Percentiles rank a stretch among this genome's conserved stretches.
These are phyloP conservation scores for Athripsodes cinereus DNA, from an alignment of 2,888 invertebrate species.

Conservation along the genomic window DNA sequence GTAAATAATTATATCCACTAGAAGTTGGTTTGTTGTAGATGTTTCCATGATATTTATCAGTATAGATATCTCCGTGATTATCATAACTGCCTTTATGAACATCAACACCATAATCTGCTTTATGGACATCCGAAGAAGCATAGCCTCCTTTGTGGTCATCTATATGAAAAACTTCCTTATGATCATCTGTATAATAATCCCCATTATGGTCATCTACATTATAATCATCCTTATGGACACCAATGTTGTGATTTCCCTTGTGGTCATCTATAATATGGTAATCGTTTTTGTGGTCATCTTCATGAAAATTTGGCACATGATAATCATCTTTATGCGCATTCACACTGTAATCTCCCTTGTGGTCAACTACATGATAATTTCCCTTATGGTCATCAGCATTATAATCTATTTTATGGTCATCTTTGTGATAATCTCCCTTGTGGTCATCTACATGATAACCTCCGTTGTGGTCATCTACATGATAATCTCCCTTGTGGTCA, in stretches of 20 bases:
- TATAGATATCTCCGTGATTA: too few relatives aligned
- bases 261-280: too few relatives aligned
- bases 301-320: too few relatives aligned
- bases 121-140: background rate
- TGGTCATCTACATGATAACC: background rate
- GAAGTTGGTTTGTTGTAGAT: too few relatives aligned
- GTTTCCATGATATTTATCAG: too few relatives aligned
- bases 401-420: background rate
- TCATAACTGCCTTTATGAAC: background rate
- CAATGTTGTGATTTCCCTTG: too few relatives aligned
- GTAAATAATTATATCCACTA: too few relatives aligned
- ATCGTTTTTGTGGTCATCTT: too few relatives aligned
- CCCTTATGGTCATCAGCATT: background rate
- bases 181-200: background rate
- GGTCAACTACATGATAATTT: background rate
- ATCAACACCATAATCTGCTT: background rate
- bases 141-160: background rate
- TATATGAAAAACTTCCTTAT: background rate
- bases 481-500: background rate
- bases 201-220: background rate
- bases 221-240: too few relatives aligned
- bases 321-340: background rate
- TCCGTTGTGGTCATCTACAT: background rate
- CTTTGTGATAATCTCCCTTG: background rate
- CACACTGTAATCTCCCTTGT: background rate